These are phyloP conservation scores for Alsophila aescularia DNA, from an alignment of 2,888 invertebrate species.

Conservation along the genomic window DNA sequence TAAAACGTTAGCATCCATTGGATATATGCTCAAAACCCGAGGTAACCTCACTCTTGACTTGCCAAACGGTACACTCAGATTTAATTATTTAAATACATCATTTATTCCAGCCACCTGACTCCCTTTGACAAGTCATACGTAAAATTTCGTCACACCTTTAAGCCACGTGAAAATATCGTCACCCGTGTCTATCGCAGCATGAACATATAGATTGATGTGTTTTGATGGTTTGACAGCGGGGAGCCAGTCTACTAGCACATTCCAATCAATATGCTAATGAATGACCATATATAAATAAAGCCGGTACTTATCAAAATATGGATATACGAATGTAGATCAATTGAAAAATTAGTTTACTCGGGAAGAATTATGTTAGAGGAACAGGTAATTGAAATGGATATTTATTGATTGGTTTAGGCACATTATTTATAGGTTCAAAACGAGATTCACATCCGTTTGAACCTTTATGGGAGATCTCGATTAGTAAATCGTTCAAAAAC, in stretches of 20 bases:
- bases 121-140: constrained; percentile 4
- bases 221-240: constrained; percentile 26
- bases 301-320: constrained; percentile 21
- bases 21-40: too few species aligned
- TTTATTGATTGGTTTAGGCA: constrained; percentile 12
- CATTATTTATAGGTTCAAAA: not conserved
- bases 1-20: too few species aligned
- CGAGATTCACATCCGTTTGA: not conserved
- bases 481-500: not conserved
- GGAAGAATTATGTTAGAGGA: constrained; percentile 1
- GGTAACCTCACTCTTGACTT: too few species aligned
- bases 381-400: constrained; percentile 20
- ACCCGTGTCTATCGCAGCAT: not conserved
- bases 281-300: not conserved
- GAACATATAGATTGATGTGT: constrained; percentile 40
- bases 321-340: constrained; percentile 18
- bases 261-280: constrained; percentile 59
- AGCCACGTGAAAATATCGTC: constrained; percentile 6
- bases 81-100: not conserved
- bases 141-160: constrained; percentile 20
- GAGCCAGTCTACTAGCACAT: not conserved
- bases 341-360: constrained; percentile 17
- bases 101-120: constrained; percentile 6
- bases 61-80: not conserved
- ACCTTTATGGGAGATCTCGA: not conserved